Conservation (phyloP, 1,140 invertebrate species). For the Plutomurus gul region DNA sequence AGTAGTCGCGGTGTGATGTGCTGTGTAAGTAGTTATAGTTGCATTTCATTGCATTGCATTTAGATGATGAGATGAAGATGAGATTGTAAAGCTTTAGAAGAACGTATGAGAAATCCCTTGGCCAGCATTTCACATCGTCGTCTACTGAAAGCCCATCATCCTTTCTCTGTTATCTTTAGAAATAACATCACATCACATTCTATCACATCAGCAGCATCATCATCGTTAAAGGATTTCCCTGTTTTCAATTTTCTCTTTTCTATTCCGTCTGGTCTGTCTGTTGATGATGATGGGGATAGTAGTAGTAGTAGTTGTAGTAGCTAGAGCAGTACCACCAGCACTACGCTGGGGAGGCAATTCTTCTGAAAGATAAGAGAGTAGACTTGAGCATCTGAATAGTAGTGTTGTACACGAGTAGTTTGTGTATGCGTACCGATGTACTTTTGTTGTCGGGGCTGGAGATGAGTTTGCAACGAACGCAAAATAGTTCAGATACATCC, state of each 20-base stretch:
- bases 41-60: conserved; percentile 27
- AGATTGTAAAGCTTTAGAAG: conserved; percentile 18
- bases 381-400: background rate
- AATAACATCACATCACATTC: conserved; percentile 18
- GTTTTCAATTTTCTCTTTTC: conserved; percentile 33
- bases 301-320: too few relatives aligned
- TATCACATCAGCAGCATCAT: conserved; percentile 30
- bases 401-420: too few relatives aligned
- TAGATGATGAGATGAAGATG: conserved; percentile 24
- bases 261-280: background rate
- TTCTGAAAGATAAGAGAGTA: background rate
- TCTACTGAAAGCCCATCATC: conserved; percentile 18
- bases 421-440: background rate
- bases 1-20: background rate
- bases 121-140: conserved; percentile 22
- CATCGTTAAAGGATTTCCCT: conserved; percentile 32
- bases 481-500: background rate
- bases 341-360: too few relatives aligned
- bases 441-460: background rate
- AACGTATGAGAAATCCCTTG: conserved; percentile 26
- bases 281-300: background rate
- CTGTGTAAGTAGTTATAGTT: conserved; percentile 1
- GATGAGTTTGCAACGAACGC: background rate
- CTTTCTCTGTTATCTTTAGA: conserved; percentile 16
- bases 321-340: too few relatives aligned